Evolutionary conservation across 2,888 invertebrate species (phyloP).

Genomic region (Orchesellides sinensis): DNA sequence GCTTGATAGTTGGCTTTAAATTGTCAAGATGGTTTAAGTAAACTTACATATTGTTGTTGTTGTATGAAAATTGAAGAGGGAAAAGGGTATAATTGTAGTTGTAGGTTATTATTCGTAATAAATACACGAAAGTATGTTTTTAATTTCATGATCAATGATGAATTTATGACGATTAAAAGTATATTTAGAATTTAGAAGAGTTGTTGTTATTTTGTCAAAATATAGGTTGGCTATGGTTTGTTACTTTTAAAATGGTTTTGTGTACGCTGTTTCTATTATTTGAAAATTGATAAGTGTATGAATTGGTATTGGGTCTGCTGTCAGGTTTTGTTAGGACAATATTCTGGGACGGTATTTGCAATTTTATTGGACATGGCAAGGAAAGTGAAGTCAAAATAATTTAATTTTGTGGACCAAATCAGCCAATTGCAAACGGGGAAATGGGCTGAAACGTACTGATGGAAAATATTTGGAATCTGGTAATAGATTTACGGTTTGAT

Average conservation of each 20-base stretch:
- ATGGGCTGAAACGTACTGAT: not conserved
- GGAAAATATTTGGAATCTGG: not conserved
- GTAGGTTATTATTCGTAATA: conserved; percentile 29
- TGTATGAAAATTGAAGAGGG: conserved; percentile 24
- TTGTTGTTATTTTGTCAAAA: no score
- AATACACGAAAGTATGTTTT: conserved; percentile 28
- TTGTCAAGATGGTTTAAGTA: conserved; percentile 36
- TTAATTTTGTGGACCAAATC: conserved; percentile 48
- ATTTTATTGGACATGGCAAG: conserved; percentile 32
- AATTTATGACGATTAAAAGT: not conserved
- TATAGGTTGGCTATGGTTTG: no score
- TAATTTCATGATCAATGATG: not conserved
- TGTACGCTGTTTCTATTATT: no score
- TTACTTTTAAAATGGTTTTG: not conserved
- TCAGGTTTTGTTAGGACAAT: not conserved
- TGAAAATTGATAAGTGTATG: no score
- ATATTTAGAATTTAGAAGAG: conserved; percentile 4
- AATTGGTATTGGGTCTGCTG: not conserved
- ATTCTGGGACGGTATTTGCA: conserved; percentile 36
- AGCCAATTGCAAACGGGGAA: not conserved
- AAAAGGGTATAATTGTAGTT: conserved; percentile 41
- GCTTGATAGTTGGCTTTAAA: conserved; percentile 44
- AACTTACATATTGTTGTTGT: not conserved
- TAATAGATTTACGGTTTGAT: not conserved
- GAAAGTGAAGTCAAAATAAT: no score